Evolutionary conservation across 2,888 invertebrate genomes (phyloP).

Genomic region (Drosophila sordidapex): DNA sequence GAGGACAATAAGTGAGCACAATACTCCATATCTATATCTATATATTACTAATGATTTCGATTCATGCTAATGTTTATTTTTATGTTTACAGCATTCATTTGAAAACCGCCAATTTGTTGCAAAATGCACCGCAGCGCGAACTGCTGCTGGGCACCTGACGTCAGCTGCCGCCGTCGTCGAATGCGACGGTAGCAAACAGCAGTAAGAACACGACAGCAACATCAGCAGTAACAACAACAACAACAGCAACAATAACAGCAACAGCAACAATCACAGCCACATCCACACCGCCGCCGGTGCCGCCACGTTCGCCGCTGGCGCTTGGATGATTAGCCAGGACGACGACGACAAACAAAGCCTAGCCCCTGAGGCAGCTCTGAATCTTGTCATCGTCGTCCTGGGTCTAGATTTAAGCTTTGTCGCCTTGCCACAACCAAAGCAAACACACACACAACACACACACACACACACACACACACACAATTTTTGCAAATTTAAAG

Average conservation of each 20-base stretch:
- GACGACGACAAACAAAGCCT: constrained; percentile 26
- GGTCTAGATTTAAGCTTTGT: constrained; percentile 49
- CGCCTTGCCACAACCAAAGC: constrained; percentile 51
- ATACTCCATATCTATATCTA: not conserved
- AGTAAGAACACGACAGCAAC: constrained; percentile 16
- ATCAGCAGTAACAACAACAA: constrained; percentile 37
- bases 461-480: not conserved
- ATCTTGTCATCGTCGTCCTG: constrained; percentile 42
- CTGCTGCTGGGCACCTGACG: constrained; percentile 82
- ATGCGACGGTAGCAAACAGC: constrained; percentile 40
- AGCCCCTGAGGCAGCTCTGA: constrained; percentile 12
- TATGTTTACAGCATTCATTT: constrained; percentile 77
- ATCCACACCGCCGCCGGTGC: constrained; percentile 67
- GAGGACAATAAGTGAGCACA: constrained; percentile 84
- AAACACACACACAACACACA: not conserved
- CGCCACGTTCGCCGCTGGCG: constrained; percentile 69
- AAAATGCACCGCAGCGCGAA: constrained; percentile 83
- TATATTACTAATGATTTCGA: not conserved
- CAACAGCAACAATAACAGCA: constrained; percentile 28
- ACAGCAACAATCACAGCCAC: constrained; percentile 45
- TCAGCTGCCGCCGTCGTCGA: constrained; percentile 65
- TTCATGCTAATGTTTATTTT: not conserved
- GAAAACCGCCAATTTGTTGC: constrained; percentile 83
- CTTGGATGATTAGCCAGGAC: constrained; percentile 66
- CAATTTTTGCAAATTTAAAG: constrained; percentile 30